Evolutionary conservation across 2,888 invertebrate genomes (phyloP).

Genomic region (Eupithecia inturbata): DNA sequence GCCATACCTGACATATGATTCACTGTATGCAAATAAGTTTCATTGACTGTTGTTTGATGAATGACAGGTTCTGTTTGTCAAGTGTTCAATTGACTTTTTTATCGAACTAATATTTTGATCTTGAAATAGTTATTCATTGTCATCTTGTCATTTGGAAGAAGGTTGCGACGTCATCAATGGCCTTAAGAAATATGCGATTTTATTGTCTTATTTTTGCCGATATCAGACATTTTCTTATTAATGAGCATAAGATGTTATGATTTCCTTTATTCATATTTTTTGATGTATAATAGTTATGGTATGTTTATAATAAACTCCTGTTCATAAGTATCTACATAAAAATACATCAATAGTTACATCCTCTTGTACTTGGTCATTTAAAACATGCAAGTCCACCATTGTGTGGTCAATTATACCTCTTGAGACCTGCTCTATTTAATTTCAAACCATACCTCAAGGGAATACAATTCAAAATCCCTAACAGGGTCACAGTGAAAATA

Average conservation of each 20-base stretch:
- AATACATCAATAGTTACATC: not conserved
- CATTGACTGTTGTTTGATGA: slow-evolving; percentile 61
- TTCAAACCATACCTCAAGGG: not conserved
- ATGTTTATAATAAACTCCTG: not conserved
- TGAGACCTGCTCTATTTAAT: not conserved
- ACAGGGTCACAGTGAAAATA: slow-evolving; percentile 35
- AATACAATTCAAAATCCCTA: slow-evolving; percentile 22
- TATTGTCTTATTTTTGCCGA: not conserved
- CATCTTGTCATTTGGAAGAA: not conserved
- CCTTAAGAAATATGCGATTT: not conserved
- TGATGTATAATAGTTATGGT: not conserved
- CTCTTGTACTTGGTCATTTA: slow-evolving; percentile 21
- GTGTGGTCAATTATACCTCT: slow-evolving; percentile 41
- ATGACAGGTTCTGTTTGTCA: slow-evolving; percentile 47
- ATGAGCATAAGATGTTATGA: not conserved
- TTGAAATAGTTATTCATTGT: not conserved
- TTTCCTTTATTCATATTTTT: not conserved
- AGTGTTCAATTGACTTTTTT: slow-evolving; percentile 36
- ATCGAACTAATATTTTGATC: not conserved
- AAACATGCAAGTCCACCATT: slow-evolving; percentile 30
- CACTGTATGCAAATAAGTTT: slow-evolving; percentile 61
- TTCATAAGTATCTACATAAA: not conserved
- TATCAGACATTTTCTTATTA: not conserved
- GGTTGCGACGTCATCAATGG: not conserved
- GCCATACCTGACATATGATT: slow-evolving; percentile 48